Base-by-base conservation (phyloP, 2,797 vertebrate species). In the Acropternis orthonyx region DNA sequence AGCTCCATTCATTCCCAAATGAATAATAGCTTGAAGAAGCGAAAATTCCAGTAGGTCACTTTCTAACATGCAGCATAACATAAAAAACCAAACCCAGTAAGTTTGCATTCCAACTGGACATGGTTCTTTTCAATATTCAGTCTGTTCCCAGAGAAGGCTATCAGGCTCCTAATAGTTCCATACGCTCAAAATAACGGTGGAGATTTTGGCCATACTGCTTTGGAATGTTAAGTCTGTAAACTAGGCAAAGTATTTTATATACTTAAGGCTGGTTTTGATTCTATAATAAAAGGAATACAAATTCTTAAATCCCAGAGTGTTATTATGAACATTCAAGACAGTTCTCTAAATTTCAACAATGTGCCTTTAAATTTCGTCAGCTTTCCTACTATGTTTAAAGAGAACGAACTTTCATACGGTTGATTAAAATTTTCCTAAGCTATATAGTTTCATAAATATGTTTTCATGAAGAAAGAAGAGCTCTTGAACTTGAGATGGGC, bases 221-320 rank as follows among this genome's bases (percentile, higher is more conserved):
- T 91, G 89, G 89, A 97, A 96, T 96, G 82, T 95, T 85, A 96
- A 95, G 63, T 88, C 90, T 92, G 43, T 76, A 92, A 95, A 93
- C 49, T 10, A 90, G 74, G 85, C 30, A 54, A 95, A 95, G 39
- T 48, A 93, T 79, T 94, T 97, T 61, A 95, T 78, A 96, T 46
- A 39, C 73, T 95, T 71, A 72, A 34, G 27, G 36, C 58, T 95
- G 78, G 88, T 54, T 93, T 92, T 90, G 71, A 94, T 95, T 93
- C 52, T 88, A 44, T 55, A 94, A 92, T 77, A 95, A 96, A 93
- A 94, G 84, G 71, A 95, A 95, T 92, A 92, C 85, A 77, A 96
- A 95, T 79, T 95, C 87, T 89, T 95, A 92, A 96, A 89, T 93
- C 77, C 88, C 93, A 89, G 3, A 11, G 46, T 85, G 74, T 93